Evolutionary conservation across 1,140 invertebrate genomes (phyloP).

Genomic region (Anagrus nilaparvatae): DNA sequence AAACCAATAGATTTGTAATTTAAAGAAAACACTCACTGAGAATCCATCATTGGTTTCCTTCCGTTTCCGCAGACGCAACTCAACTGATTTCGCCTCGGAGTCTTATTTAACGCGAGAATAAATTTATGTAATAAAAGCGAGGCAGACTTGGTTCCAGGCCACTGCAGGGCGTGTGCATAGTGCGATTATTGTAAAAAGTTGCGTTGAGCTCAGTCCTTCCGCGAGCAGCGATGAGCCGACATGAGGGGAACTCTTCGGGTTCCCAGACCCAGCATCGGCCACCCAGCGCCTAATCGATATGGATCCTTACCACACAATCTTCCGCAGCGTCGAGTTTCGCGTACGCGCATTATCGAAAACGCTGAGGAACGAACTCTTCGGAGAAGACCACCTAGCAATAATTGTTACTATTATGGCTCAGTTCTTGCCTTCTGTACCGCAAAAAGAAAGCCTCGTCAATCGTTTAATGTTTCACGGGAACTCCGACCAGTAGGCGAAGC

Average conservation of each 20-base stretch:
- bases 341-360: constrained; percentile 33
- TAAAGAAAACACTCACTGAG: constrained; percentile 9
- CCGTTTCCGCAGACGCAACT: constrained; percentile 23
- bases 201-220: not conserved
- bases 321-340: constrained; percentile 27
- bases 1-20: too few species aligned
- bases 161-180: not conserved
- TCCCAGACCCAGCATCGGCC: not conserved
- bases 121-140: constrained; percentile 37
- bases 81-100: constrained; percentile 16
- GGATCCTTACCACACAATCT: constrained; percentile 3
- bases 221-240: not conserved
- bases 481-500: not conserved
- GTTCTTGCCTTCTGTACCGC: constrained; percentile 39
- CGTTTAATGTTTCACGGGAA: too few species aligned
- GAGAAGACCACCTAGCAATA: too few species aligned
- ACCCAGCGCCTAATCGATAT: not conserved
- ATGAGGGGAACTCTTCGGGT: not conserved
- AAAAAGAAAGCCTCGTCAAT: constrained; percentile 24
- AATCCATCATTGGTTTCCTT: constrained; percentile 22
- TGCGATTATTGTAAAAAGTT: constrained; percentile 7
- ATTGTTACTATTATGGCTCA: too few species aligned
- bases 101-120: constrained; percentile 19
- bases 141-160: constrained; percentile 39
- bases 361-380: too few species aligned